Evolutionary conservation across 1,140 invertebrate genomes (phyloP).

Genomic region (Eueides isabella): DNA sequence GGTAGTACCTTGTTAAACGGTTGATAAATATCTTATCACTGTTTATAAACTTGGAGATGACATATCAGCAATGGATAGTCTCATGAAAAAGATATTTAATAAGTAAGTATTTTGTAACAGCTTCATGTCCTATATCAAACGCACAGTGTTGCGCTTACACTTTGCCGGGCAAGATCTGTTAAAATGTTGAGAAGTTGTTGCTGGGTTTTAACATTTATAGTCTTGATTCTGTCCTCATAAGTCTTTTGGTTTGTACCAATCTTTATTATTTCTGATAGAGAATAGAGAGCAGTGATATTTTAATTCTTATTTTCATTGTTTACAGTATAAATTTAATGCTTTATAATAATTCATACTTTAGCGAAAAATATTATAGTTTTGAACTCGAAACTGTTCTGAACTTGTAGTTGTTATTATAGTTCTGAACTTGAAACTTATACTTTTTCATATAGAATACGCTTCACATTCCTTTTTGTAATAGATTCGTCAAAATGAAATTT

Average conservation of each 20-base stretch:
- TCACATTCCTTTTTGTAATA: too few species aligned
- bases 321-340: too few species aligned
- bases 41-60: not conserved
- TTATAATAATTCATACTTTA: too few species aligned
- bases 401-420: too few species aligned
- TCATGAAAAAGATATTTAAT: not conserved
- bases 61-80: not conserved
- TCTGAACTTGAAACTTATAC: too few species aligned
- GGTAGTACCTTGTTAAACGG: not conserved
- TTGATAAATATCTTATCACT: conserved; percentile 7
- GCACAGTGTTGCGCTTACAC: not conserved
- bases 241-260: not conserved
- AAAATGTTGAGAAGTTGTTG: not conserved
- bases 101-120: not conserved
- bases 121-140: not conserved
- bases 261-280: not conserved
- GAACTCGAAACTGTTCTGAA: too few species aligned
- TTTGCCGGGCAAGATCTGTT: too few species aligned
- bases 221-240: not conserved
- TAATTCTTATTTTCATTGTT: not conserved
- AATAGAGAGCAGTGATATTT: not conserved
- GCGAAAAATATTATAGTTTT: too few species aligned
- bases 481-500: too few species aligned
- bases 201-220: not conserved
- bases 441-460: too few species aligned